Conservation (phyloP, 2,888 invertebrate species). For the Cephus pygmeus region DNA sequence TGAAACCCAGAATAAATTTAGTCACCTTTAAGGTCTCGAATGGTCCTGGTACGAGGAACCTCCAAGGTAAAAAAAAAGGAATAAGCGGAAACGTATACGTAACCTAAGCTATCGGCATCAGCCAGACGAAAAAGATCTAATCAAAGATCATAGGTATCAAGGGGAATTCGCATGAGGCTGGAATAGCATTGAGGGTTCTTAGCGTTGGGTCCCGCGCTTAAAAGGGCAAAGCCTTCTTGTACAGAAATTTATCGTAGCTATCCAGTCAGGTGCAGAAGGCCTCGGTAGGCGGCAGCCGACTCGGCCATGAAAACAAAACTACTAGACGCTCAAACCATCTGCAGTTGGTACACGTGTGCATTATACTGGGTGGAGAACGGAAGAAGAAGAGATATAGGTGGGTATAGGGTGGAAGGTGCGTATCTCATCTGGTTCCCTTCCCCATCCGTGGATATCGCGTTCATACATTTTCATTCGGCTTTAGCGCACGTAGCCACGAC, state of each 20-base stretch:
- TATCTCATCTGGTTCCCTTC: constrained; percentile 6
- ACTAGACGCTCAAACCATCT: constrained; percentile 14
- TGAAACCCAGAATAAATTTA: constrained; percentile 37
- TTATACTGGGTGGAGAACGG: constrained; percentile 28
- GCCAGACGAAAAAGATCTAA: background rate
- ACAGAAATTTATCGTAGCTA: constrained; percentile 18
- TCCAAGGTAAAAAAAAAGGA: no score
- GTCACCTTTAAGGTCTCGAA: background rate
- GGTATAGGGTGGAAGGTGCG: background rate
- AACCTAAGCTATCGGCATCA: background rate
- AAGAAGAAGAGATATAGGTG: constrained; percentile 7
- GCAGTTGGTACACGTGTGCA: constrained; percentile 42
- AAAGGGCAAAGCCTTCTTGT: constrained; percentile 17
- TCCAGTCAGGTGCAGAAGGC: constrained; percentile 17
- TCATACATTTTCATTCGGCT: constrained; percentile 17
- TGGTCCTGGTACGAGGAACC: background rate
- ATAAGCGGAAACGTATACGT: background rate
- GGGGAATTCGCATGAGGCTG: background rate
- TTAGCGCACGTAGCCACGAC: background rate
- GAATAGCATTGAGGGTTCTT: background rate
- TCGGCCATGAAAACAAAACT: background rate
- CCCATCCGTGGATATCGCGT: constrained; percentile 11
- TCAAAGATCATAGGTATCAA: background rate
- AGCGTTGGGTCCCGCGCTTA: background rate
- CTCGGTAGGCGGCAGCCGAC: constrained; percentile 5